Base-by-base conservation (phyloP, 2,888 invertebrate species). In the Tiliacea aurago region DNA sequence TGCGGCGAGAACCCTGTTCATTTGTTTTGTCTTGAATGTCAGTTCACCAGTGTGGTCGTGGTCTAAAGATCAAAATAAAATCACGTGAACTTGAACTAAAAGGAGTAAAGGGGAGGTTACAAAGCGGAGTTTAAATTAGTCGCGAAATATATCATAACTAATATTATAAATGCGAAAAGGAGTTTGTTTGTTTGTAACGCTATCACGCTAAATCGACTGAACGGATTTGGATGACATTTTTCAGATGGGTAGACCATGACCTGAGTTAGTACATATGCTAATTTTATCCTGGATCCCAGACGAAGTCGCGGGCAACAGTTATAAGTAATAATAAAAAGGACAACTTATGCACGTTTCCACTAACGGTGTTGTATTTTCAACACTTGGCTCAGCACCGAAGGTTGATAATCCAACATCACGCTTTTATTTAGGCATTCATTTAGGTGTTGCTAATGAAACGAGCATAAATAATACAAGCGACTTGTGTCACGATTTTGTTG, bases 51-150 rank as follows among this genome's bases (percentile, higher is more conserved):
- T 41, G 79, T 55, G 49, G 45, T 67, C 78, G 37, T 23, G 11
- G 47, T 0, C 28, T 70, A 37, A 37, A 47, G 45, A 78, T 58
- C 51, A 62, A n/a, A 83, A 72, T 45, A 69, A 78, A 62, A 71
- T 47, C 10, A 65, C 13, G 0, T 1, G 7, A 33, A 55, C 13
- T 73, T 43, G 15, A 13, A 64, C 4, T 10, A 20, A 62, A 66
- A 62, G 2, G 45, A 79, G 43, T 2, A 68, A 56, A 37, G 37
- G 37, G 55, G 0, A 7, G 4, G 49, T 15, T 64, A 69, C 71
- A 66, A 61, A 53, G 67, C 18, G 9, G 0, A 56, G 56, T 33
- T 56, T 56, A 51, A 62, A 67, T 67, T 43, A 67, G 66, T 53
- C 47, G 18, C 33, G 13, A 41, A 58, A 37, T 49, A 13, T 28